Percentiles rank a stretch among this genome's conserved stretches.
Evolutionary conservation across 1,140 invertebrate genomes (phyloP).

Genomic region (Lepidurus arcticus): DNA sequence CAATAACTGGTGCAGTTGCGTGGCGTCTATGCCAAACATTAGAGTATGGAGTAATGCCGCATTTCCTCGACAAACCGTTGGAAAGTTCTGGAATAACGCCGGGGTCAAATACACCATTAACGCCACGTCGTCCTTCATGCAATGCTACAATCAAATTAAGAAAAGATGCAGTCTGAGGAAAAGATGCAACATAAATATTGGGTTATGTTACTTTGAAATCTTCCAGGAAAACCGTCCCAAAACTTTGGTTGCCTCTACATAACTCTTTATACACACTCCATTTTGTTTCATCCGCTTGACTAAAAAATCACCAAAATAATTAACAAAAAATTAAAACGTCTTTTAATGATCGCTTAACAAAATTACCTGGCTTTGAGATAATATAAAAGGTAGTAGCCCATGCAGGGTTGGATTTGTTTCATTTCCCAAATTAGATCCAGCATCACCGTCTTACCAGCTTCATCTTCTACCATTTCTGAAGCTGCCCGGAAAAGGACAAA

Average conservation of each 20-base stretch:
- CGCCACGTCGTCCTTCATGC: conserved; percentile 79
- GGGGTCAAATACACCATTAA: conserved; percentile 85
- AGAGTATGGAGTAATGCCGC: conserved; percentile 76
- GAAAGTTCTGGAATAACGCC: conserved; percentile 84
- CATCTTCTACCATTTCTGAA: conserved; percentile 62
- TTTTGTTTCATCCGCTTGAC: conserved; percentile 66
- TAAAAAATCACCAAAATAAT: conserved; percentile 42
- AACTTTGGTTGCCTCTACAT: conserved; percentile 72
- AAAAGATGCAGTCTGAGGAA: not conserved
- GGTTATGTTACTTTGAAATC: conserved; percentile 61
- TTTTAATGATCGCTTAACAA: not conserved
- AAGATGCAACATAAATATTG: not conserved
- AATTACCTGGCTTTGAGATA: conserved; percentile 67
- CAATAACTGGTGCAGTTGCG: conserved; percentile 80
- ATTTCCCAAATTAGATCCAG: conserved; percentile 69
- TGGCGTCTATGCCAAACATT: conserved; percentile 78
- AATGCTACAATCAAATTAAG: conserved; percentile 48
- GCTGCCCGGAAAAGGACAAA: conserved; percentile 75
- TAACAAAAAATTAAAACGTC: not conserved
- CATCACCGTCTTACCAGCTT: conserved; percentile 65
- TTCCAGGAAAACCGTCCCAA: conserved; percentile 64
- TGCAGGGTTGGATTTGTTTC: conserved; percentile 59
- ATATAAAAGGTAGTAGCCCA: conserved; percentile 81
- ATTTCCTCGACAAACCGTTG: conserved; percentile 76
- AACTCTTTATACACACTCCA: conserved; percentile 77